Percentiles rank a stretch among this genome's conserved stretches.
Conservation (phyloP, 2,113 vertebrate genomes). For the Butastur rufipennis region DNA sequence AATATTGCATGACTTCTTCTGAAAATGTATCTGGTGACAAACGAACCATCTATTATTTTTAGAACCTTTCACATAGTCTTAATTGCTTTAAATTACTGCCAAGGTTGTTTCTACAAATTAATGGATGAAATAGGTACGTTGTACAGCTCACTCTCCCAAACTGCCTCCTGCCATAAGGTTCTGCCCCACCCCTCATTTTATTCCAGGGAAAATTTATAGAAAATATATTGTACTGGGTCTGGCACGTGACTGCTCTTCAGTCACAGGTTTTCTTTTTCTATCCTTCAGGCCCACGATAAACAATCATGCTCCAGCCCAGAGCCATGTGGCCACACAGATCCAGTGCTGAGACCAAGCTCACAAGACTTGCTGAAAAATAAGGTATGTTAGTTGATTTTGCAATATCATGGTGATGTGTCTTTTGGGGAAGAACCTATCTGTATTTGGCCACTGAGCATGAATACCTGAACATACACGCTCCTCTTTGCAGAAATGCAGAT, state of each 20-base stretch:
- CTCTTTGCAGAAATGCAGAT: background rate
- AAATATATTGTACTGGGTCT: accelerated
- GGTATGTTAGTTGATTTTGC: background rate
- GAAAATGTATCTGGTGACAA: background rate
- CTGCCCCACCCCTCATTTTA: background rate
- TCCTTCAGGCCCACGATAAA: accelerated
- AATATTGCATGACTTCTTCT: background rate
- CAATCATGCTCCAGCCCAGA: background rate
- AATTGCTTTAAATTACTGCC: background rate
- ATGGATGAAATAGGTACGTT: background rate
- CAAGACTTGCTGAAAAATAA: background rate
- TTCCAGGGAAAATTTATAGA: background rate
- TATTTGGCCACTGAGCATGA: accelerated
- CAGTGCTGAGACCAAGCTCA: background rate
- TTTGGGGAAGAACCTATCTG: background rate
- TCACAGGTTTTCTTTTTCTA: background rate
- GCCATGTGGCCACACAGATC: background rate
- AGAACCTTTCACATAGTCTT: background rate
- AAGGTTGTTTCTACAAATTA: background rate
- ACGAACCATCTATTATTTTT: background rate
- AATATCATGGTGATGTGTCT: background rate
- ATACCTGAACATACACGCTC: background rate
- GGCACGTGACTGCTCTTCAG: background rate
- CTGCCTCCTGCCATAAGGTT: background rate
- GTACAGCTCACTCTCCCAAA: background rate